These are phyloP conservation scores for Vanacampus margaritifer DNA, from an alignment of 2,113 vertebrate genomes.

Conservation along the genomic window DNA sequence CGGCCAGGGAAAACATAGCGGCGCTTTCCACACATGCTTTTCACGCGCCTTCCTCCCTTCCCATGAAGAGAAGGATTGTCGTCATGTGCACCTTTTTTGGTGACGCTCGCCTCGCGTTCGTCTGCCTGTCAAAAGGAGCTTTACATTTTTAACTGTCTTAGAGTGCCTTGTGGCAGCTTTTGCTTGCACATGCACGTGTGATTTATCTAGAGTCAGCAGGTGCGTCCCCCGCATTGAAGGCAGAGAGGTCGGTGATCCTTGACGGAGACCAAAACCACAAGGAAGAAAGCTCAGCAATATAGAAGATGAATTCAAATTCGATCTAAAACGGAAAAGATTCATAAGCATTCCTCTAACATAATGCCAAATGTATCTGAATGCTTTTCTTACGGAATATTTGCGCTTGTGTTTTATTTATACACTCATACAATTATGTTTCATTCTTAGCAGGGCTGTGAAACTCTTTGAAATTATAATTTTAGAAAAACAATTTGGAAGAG, in stretches of 20 bases:
- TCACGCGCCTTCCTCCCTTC: constrained; percentile 13
- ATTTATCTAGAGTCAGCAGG: constrained; percentile 51
- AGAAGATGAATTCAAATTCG: not conserved
- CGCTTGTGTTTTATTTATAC: not conserved
- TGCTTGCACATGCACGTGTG: constrained; percentile 5
- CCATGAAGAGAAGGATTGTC: constrained; percentile 10
- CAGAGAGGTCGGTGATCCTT: constrained; percentile 13
- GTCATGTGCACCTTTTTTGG: constrained; percentile 40
- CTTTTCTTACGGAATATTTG: not conserved
- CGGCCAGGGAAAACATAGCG: constrained; percentile 33
- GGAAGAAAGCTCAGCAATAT: constrained; percentile 8
- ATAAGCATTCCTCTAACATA: not conserved
- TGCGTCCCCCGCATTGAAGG: constrained; percentile 10
- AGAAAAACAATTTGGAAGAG: not conserved
- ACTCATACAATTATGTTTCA: not conserved
- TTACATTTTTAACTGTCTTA: constrained; percentile 46
- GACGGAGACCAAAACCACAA: constrained; percentile 36
- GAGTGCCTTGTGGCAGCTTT: constrained; percentile 9
- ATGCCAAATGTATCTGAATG: not conserved
- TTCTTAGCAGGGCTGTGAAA: not conserved
- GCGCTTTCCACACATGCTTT: constrained; percentile 32
- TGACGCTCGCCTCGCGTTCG: constrained; percentile 23
- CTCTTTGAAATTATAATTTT: not conserved
- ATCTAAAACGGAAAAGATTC: not conserved
- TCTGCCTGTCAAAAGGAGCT: constrained; percentile 33